Evolutionary conservation across 2,797 vertebrate genomes (phyloP), one percentile per base, ranked within the genome.

Genomic region (Fringilla coelebs): DNA sequence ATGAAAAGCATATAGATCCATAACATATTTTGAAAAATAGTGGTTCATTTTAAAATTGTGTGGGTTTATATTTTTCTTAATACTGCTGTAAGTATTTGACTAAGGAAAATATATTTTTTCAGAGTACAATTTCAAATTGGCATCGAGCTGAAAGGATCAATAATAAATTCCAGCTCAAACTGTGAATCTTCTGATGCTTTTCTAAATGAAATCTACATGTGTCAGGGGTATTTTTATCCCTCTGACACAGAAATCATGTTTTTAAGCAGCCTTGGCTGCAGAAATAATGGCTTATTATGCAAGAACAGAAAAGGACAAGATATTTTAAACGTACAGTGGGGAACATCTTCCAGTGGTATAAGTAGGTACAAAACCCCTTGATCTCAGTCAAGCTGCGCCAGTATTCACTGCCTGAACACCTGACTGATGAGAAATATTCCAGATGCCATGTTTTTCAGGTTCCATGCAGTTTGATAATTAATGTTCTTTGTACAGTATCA

Each of bases 201-300:
- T 85, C 51, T 89, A 96, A 81, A 86, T 82, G 67, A 94, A 88
- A 93, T 84, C 66, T 29, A 16, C 3, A 4, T 92, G 48, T 95
- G 73, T 92, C 73, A 86, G 25, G 26, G 65, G 68, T 97, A 93
- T 95, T 96, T 96, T 96, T 97, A 92, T 84, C 67, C 32, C 38
- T 91, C 22, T 94, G 92, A 85, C 90, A 95, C 75, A 93, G 72
- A 95, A 93, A 83, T 89, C 14, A 71, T 93, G 72, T 75, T 88
- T 94, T 93, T 58, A 45, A 87, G 86, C 78, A 95, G 34, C 16
- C 32, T 93, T 2, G 12, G 14, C 57, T 95, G 67, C n/a, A 88
- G 72, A 87, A 94, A 83, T 90, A 90, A 90, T 86, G 76, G 3
- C 28, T 92, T 85, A 57, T 90, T 89, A 76, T 46, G 66, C 40